Evolutionary conservation across 1,140 invertebrate genomes (phyloP).

Genomic region (Helicorthomorpha holstii): DNA sequence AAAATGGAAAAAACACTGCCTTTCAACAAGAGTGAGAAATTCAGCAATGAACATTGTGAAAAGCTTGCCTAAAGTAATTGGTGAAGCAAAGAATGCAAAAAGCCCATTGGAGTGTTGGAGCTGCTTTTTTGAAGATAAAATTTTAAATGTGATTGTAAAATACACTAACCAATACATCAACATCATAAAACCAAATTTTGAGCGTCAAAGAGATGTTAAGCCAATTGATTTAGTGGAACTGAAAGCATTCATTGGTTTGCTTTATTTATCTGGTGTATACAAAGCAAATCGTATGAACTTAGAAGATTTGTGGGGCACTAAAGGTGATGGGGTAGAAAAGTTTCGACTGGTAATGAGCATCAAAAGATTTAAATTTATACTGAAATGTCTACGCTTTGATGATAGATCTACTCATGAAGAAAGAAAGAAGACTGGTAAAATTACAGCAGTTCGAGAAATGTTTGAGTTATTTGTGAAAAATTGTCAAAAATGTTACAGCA

Average conservation of each 20-base stretch:
- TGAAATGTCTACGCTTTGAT: conserved; percentile 10
- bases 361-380: conserved; percentile 7
- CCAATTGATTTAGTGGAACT: conserved; percentile 6
- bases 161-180: conserved; percentile 9
- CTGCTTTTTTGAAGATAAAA: conserved; percentile 7
- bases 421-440: not conserved
- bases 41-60: not conserved
- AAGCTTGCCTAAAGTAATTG: not conserved
- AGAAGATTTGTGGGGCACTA: conserved; percentile 4
- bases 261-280: conserved; percentile 6
- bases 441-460: conserved; percentile 7
- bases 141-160: conserved; percentile 2
- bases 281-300: conserved; percentile 2
- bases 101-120: conserved; percentile 1
- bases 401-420: not conserved
- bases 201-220: conserved; percentile 2
- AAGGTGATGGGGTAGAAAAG: conserved; percentile 7
- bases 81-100: not conserved
- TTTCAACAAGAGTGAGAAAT: not conserved
- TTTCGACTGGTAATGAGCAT: conserved; percentile 7
- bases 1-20: not conserved
- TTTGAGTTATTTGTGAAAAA: conserved; percentile 14
- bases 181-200: conserved; percentile 3
- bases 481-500: conserved; percentile 1
- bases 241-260: conserved; percentile 10